Conservation (phyloP, 1,140 invertebrate species). For the Cydia fagiglandana region DNA sequence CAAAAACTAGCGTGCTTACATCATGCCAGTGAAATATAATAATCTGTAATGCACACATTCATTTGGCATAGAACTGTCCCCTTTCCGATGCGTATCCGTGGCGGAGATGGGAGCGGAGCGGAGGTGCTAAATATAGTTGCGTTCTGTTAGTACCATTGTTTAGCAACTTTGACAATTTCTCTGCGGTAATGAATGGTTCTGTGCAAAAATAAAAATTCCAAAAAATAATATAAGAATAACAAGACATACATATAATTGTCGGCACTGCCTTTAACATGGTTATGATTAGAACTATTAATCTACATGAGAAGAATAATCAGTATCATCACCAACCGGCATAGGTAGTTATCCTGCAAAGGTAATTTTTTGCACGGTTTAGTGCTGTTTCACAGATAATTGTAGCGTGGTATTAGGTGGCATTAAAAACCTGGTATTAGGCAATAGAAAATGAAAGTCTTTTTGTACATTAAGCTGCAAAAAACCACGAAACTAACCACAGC, state of each 20-base stretch:
- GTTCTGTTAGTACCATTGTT: conserved; percentile 20
- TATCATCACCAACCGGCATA: too few species aligned
- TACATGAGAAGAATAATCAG: too few species aligned
- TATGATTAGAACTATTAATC: too few species aligned
- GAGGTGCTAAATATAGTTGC: conserved; percentile 22
- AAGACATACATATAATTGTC: too few species aligned
- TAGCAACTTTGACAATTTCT: conserved; percentile 24
- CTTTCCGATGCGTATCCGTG: background rate
- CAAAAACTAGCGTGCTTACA: background rate
- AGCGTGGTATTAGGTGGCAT: background rate
- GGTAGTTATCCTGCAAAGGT: background rate
- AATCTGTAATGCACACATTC: background rate
- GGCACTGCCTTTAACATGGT: too few species aligned
- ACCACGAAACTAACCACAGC: conserved; percentile 10
- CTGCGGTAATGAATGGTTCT: background rate
- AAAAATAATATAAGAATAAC: too few species aligned
- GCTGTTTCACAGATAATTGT: background rate
- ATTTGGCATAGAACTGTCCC: background rate
- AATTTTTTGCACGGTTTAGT: background rate
- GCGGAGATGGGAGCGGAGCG: background rate
- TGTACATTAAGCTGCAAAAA: conserved; percentile 7
- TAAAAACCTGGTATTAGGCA: conserved; percentile 10
- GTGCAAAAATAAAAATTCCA: background rate
- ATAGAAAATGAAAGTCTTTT: conserved; percentile 25
- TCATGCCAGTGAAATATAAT: background rate